A percentile compares a stretch with the other conserved stretches of the same genome.
phyloP scores from a whole-genome alignment of 2,113 vertebrate genomes.

The Colossoma macropomum region DNA sequence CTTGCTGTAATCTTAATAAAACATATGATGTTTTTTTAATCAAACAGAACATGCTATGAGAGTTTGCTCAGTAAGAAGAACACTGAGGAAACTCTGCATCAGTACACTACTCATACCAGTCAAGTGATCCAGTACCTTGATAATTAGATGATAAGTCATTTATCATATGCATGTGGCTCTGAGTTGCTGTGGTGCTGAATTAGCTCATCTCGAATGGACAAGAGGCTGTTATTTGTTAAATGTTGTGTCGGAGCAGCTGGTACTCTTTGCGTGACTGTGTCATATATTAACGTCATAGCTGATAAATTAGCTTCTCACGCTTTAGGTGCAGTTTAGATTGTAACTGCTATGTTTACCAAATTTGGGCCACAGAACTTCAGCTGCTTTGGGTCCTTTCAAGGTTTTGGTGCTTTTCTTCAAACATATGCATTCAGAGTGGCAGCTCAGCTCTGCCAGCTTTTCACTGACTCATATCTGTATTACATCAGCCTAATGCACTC shows the following conservation, averaged over 20 bases:
- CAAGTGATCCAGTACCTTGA: neutral
- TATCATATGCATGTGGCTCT: neutral
- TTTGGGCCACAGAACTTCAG: neutral
- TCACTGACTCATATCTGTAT: neutral
- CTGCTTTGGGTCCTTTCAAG: neutral
- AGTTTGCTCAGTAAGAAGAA: neutral
- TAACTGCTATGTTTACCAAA: neutral
- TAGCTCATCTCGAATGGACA: neutral
- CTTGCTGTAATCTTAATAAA: too few relatives aligned
- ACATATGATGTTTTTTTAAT: too few relatives aligned
- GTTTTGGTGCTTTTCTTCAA: neutral
- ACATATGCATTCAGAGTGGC: neutral
- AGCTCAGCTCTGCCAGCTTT: neutral
- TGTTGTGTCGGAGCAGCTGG: neutral
- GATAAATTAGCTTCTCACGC: neutral
- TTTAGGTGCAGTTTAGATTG: neutral
- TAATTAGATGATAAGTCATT: neutral
- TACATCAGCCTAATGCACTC: neutral
- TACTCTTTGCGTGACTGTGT: neutral
- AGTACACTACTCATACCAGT: neutral
- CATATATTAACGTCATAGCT: neutral
- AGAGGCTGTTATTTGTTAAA: neutral
- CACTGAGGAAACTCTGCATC: neutral
- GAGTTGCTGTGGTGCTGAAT: neutral
- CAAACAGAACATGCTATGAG: too few relatives aligned